Evolutionary conservation across 2,888 invertebrate species (phyloP), one percentile per base, ranked within the genome.

Genomic region (Drosophila pseudotalamancana): DNA sequence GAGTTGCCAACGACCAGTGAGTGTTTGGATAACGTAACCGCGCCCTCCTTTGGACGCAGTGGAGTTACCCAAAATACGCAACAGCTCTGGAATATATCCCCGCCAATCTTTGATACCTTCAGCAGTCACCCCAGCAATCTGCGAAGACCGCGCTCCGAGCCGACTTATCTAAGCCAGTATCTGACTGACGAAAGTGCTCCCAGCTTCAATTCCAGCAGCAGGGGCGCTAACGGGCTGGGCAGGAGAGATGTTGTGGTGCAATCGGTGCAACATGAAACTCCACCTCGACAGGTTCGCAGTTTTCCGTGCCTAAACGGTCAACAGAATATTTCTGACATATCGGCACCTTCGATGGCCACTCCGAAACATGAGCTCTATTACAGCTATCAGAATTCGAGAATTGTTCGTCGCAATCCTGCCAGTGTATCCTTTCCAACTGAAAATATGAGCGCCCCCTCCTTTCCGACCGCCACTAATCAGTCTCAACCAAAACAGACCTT

Each of bases 251-350:
- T n/a, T n/a, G n/a, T n/a, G n/a, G n/a, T n/a, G n/a, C n/a, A n/a
- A n/a, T n/a, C 50, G 3, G 9, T 25, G n/a, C 29, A 21, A 6
- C 4, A 4, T 4, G 35, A 6, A 8, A 19, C 14, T 1, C 35
- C 48, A 12, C 0, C 49, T 6, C 69, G 55, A 4, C 64, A 57
- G 4, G 50, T 18, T 4, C 54, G 18, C 0, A 78, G 74, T 6
- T 46, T 35, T 29, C 77, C 77, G 0, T 40, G 42, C 19, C 19
- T 74, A 11, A 9, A 45, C 6, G 49, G 43, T 29, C 69, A 64
- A 11, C 57, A 67, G 11, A 14, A 57, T 0, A 59, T 77, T 25
- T 21, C 23, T n/a, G 57, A 63, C 8, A 72, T 51, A 21, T 56
- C 69, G 1, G 56, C 42, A 6, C 78, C 67, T 4, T 23, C 54